Conservation (phyloP, 2,888 invertebrate genomes). For the Cartodere bifasciata region DNA sequence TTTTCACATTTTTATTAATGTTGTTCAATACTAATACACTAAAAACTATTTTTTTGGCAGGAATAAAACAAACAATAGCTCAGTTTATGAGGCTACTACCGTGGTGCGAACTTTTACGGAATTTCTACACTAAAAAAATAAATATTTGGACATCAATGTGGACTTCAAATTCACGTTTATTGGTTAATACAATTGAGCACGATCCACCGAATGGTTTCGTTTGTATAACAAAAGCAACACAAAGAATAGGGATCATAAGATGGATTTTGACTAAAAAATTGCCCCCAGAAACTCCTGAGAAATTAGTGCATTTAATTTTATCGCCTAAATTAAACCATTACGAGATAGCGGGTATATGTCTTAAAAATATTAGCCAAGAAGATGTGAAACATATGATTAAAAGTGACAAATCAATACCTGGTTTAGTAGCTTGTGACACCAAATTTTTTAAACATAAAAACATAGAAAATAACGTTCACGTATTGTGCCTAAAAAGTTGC, state of each 20-base stretch:
- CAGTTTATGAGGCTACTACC: constrained; percentile 22
- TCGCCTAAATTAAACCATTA: constrained; percentile 22
- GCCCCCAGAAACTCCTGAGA: constrained; percentile 18
- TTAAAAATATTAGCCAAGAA: constrained; percentile 18
- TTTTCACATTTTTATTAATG: too few relatives aligned
- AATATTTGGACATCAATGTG: constrained; percentile 21
- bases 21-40: too few relatives aligned
- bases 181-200: constrained; percentile 18
- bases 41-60: too few relatives aligned
- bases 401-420: too few relatives aligned
- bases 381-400: too few relatives aligned
- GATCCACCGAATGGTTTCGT: constrained; percentile 19
- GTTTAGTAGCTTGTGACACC: too few relatives aligned
- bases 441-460: too few relatives aligned
- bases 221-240: constrained; percentile 20
- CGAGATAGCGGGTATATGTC: constrained; percentile 29
- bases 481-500: too few relatives aligned
- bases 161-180: constrained; percentile 12
- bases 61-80: constrained; percentile 10
- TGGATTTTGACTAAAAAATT: constrained; percentile 25
- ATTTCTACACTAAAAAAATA: constrained; percentile 18
- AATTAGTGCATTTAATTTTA: constrained; percentile 26
- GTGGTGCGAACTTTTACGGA: constrained; percentile 21
- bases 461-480: too few relatives aligned
- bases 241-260: constrained; percentile 22